Conservation (phyloP, 2,797 vertebrate genomes). For the Sebastes aleutianus region DNA sequence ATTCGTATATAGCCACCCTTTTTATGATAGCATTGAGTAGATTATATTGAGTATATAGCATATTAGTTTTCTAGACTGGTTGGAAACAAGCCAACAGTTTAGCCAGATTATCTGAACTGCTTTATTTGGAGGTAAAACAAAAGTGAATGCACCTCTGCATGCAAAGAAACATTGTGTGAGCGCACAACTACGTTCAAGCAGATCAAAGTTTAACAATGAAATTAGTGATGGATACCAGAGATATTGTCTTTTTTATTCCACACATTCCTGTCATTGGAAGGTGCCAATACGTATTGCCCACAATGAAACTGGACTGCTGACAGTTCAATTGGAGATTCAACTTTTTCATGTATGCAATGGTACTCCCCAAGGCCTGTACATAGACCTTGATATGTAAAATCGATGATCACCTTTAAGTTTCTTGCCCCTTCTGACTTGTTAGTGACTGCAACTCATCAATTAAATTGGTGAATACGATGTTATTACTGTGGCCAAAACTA, state of each 20-base stretch:
- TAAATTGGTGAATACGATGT: too few species aligned
- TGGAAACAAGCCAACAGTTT: not conserved
- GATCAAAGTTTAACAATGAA: too few species aligned
- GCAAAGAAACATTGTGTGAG: too few species aligned
- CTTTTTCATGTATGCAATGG: not conserved
- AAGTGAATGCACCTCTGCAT: not conserved
- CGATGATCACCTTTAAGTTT: not conserved
- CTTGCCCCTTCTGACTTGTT: not conserved
- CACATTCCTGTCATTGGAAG: too few species aligned
- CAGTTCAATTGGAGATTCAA: too few species aligned
- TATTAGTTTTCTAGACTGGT: not conserved
- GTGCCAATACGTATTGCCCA: too few species aligned
- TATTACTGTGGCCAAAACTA: not conserved
- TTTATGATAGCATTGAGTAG: not conserved
- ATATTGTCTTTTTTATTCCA: too few species aligned
- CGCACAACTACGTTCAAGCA: too few species aligned
- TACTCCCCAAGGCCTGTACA: not conserved
- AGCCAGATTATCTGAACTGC: not conserved
- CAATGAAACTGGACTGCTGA: too few species aligned
- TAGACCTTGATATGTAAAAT: not conserved
- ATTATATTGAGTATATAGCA: not conserved
- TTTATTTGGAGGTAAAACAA: not conserved
- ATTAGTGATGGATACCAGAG: too few species aligned
- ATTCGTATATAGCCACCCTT: not conserved
- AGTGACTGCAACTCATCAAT: not conserved